A percentile compares a stretch with the other conserved stretches of the same genome.
These are phyloP conservation scores for Lerema accius DNA, from an alignment of 1,140 invertebrate genomes.

Conservation along the genomic window DNA sequence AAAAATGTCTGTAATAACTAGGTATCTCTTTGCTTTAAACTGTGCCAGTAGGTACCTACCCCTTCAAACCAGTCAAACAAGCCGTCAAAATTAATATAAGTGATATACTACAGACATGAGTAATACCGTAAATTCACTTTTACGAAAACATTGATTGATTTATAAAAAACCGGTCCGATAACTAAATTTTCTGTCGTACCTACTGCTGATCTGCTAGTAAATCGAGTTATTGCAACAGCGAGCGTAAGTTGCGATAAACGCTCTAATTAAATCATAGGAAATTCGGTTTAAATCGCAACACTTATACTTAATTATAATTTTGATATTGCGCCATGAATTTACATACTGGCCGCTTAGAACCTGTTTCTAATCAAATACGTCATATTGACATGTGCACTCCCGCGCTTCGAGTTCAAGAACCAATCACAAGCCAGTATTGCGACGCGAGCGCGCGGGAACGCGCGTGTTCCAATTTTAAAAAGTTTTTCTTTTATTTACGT, in stretches of 20 bases:
- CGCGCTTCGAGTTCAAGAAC: conserved; percentile 50
- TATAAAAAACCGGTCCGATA: not conserved
- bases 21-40: no score
- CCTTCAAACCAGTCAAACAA: not conserved
- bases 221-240: conserved; percentile 23
- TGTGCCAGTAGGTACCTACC: no score
- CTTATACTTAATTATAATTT: conserved; percentile 38
- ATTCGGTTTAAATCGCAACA: conserved; percentile 37
- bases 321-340: conserved; percentile 48
- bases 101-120: not conserved
- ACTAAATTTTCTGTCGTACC: not conserved
- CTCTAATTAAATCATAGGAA: conserved; percentile 43
- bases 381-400: conserved; percentile 56
- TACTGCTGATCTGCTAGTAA: not conserved
- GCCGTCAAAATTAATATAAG: no score
- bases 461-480: conserved; percentile 53
- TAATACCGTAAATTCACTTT: not conserved
- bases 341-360: conserved; percentile 41
- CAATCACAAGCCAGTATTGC: conserved; percentile 62
- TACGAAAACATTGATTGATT: not conserved
- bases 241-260: conserved; percentile 28
- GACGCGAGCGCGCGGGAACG: conserved; percentile 45
- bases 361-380: conserved; percentile 42
- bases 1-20: no score
- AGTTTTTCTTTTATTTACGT: conserved; percentile 34